phyloP scores from a whole-genome alignment of 2,797 vertebrate genomes.

The Phoeniculus purpureus region DNA sequence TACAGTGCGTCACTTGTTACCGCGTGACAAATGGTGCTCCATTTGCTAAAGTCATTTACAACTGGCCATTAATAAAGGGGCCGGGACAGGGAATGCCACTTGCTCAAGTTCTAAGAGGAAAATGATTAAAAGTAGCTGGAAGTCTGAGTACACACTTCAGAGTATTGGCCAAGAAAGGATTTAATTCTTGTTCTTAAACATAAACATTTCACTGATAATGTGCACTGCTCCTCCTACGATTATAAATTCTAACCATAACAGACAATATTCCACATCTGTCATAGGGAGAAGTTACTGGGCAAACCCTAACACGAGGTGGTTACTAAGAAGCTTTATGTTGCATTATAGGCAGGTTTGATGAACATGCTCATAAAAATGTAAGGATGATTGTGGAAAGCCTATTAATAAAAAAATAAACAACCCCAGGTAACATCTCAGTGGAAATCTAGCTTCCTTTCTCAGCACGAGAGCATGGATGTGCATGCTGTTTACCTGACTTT shows the following conservation, averaged over 20 bases:
- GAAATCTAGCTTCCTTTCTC: neutral
- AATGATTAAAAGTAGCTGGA: constrained; percentile 51
- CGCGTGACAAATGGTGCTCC: constrained; percentile 77
- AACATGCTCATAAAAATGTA: neutral
- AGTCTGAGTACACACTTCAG: constrained; percentile 41
- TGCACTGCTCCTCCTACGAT: constrained; percentile 56
- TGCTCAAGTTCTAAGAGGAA: constrained; percentile 56
- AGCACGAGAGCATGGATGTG: neutral
- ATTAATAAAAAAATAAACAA: neutral
- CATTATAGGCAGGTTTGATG: neutral
- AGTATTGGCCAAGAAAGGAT: constrained; percentile 42
- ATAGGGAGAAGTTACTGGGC: constrained; percentile 55
- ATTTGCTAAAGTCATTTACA: constrained; percentile 78
- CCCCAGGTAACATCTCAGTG: neutral
- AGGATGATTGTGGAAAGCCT: neutral
- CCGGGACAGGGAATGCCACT: constrained; percentile 45
- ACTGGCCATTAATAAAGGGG: constrained; percentile 72
- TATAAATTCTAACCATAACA: constrained; percentile 63
- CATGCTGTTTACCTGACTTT: neutral
- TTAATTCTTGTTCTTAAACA: constrained; percentile 67
- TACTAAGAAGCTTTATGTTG: constrained; percentile 28
- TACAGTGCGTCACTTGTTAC: constrained; percentile 73
- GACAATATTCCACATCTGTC: constrained; percentile 61
- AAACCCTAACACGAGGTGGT: constrained; percentile 48
- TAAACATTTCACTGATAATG: constrained; percentile 70